phyloP scores from a whole-genome alignment of 2,888 invertebrate species.

The Hesperia comma region DNA sequence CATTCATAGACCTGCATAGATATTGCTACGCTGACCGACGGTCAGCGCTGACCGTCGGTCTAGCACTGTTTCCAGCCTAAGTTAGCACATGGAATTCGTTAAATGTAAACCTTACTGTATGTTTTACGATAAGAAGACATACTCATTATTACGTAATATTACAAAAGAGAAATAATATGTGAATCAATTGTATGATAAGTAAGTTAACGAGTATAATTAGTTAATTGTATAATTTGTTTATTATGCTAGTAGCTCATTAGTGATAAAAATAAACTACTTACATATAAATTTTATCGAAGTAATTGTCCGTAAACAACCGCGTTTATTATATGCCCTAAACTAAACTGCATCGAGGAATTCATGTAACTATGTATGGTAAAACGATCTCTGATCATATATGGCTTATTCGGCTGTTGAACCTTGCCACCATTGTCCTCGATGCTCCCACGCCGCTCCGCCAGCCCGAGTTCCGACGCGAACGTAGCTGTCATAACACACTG shows the following conservation, averaged over 20 bases:
- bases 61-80: too few species aligned
- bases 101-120: conserved; percentile 1
- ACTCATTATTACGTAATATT: neutral
- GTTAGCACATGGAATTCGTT: conserved; percentile 36
- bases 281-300: too few species aligned
- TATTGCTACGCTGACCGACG: too few species aligned
- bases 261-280: neutral
- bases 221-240: neutral
- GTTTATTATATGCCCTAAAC: too few species aligned
- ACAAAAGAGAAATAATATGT: neutral
- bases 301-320: too few species aligned
- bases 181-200: neutral
- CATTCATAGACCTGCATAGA: too few species aligned
- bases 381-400: conserved; percentile 39
- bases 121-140: neutral
- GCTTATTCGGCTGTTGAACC: conserved; percentile 72
- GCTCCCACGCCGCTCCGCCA: conserved; percentile 60
- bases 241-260: neutral
- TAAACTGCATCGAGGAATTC: conserved; percentile 3
- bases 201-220: neutral
- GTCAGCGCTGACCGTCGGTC: too few species aligned
- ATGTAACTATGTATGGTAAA: conserved; percentile 2
- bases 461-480: conserved; percentile 44
- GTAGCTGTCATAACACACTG: conserved; percentile 47
- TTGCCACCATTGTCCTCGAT: conserved; percentile 60